phyloP scores from a whole-genome alignment of 1,140 invertebrate species.

The Phymastichus coffea region DNA sequence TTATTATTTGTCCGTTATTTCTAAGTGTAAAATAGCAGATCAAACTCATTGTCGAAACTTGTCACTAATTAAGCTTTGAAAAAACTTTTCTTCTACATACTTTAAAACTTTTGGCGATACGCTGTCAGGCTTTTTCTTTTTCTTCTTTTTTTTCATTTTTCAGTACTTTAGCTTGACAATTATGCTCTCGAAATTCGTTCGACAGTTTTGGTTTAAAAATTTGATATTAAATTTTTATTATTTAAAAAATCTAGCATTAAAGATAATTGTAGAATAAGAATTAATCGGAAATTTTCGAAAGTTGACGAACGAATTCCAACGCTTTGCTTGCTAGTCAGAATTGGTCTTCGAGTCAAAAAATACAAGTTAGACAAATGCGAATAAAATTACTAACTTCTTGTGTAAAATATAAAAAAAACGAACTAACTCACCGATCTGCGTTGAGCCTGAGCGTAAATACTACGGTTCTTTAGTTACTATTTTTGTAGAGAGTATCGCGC shows the following conservation, averaged over 20 bases:
- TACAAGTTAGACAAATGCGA: conserved; percentile 40
- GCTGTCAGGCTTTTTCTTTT: conserved; percentile 27
- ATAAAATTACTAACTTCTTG: conserved; percentile 31
- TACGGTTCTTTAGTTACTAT: conserved; percentile 58
- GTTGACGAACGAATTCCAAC: conserved; percentile 33
- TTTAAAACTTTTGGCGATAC: conserved; percentile 35
- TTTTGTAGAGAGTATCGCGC: conserved; percentile 36
- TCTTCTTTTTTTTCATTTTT: conserved; percentile 6
- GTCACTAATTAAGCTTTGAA: conserved; percentile 48
- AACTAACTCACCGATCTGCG: conserved; percentile 22
- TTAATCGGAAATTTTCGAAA: conserved; percentile 11
- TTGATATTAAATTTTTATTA: no score
- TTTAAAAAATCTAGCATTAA: no score
- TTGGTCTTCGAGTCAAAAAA: conserved; percentile 49
- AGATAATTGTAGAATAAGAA: background rate
- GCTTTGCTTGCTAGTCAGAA: conserved; percentile 57
- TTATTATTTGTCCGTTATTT: conserved; percentile 31
- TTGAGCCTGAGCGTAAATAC: conserved; percentile 43
- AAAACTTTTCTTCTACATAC: conserved; percentile 29
- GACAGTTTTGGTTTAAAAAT: background rate
- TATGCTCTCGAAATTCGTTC: conserved; percentile 21
- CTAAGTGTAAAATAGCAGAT: conserved; percentile 34
- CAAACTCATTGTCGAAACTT: conserved; percentile 36
- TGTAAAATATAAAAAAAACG: conserved; percentile 3
- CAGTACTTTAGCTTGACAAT: conserved; percentile 15